Conservation (phyloP, 1,140 invertebrate species). For the Neodiprion fabricii region DNA sequence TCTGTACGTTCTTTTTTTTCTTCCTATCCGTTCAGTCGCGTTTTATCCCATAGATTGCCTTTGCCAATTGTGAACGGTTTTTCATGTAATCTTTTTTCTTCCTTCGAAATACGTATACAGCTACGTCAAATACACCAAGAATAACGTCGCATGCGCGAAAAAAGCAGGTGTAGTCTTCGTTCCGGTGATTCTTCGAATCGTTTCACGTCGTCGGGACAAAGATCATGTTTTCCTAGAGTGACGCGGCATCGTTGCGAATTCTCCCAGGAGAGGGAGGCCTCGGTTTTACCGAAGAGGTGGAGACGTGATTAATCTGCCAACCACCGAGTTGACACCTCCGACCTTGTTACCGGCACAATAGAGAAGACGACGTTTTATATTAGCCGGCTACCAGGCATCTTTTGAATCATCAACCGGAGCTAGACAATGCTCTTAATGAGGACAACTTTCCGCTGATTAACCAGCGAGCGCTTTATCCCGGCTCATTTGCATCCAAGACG, state of each 20-base stretch:
- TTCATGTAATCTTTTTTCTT: too few relatives aligned
- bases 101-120: too few relatives aligned
- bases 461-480: constrained; percentile 2
- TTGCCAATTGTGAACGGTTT: too few relatives aligned
- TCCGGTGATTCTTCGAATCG: not conserved
- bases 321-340: constrained; percentile 34
- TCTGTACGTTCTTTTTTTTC: too few relatives aligned
- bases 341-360: constrained; percentile 37
- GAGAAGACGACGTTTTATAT: constrained; percentile 25
- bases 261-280: constrained; percentile 3
- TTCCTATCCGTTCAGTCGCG: too few relatives aligned
- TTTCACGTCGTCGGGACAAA: not conserved
- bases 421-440: constrained; percentile 35
- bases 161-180: too few relatives aligned
- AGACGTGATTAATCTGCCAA: constrained; percentile 36
- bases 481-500: constrained; percentile 43
- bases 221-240: not conserved
- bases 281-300: constrained; percentile 20
- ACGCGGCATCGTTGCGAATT: not conserved
- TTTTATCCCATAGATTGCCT: too few relatives aligned
- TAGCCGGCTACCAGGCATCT: not conserved
- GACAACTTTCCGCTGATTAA: constrained; percentile 23
- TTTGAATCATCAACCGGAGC: constrained; percentile 28
- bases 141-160: too few relatives aligned
- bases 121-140: too few relatives aligned